Base-by-base conservation (phyloP, 1,140 invertebrate species). In the Papilio glaucus region DNA sequence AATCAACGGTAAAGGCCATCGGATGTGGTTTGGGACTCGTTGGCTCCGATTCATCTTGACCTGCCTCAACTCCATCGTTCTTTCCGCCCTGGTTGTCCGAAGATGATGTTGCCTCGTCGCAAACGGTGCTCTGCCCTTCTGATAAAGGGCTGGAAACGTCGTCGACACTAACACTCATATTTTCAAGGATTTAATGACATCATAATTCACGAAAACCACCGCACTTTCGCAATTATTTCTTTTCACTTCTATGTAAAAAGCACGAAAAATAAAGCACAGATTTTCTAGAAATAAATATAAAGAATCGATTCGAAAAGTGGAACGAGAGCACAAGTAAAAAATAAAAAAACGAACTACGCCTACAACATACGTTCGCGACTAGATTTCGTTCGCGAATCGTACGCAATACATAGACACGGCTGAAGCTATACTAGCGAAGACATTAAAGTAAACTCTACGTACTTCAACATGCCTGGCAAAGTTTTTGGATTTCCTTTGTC, bases 1-100 rank as follows among this genome's bases (percentile, higher is more conserved):
- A 96, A 78, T 96, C 95, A 71, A 96, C 95, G 39, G 95, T 96
- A 81, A 96, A 96, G 15, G 96, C 95, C 82, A 91, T 93, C 6
- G 92, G 90, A 78, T 90, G 88, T 1, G 79, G 82, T 77, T 91
- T 93, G 0, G 92, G 91, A 33, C 88, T 87, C 4, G 82, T 83
- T 0, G 87, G 83, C 68, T 90, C 88, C 0, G 88, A 87, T 75
- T 85, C 85, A 12, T 80, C 82, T 57, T 83, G 85, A 83, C 83
- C 82, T 83, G 80, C 81, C 82, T 81, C 88, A 84, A 82, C 76
- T 61, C 79, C 81, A n/a, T 85, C 85, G 74, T 79, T 86, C 67
- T 87, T 86, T 49, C 75, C 80, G 57, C 83, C 81, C 2, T 73
- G 77, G 39, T 77, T 80, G 0, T 85, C 84, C 9, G 85, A 84